Evolutionary conservation across 2,113 vertebrate species (phyloP).

Genomic region (Geococcyx californianus): DNA sequence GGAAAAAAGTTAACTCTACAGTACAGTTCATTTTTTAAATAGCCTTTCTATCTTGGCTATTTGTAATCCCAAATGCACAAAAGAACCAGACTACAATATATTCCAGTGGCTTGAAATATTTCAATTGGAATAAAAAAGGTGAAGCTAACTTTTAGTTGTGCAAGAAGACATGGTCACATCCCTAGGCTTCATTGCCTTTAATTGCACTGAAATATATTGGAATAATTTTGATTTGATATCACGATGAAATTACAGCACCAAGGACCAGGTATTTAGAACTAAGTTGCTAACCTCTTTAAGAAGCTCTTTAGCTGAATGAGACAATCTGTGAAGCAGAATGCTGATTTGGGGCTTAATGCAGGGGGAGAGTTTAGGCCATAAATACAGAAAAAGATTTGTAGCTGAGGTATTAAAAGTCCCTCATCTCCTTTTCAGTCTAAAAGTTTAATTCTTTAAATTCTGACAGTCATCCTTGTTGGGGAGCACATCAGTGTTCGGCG

Average conservation of each 20-base stretch:
- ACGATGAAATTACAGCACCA: not conserved
- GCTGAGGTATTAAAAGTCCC: not conserved
- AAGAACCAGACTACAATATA: slow-evolving; percentile 28
- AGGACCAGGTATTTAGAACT: not conserved
- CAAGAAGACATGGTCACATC: not conserved
- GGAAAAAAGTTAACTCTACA: not conserved
- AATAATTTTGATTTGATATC: not conserved
- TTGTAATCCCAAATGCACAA: slow-evolving; percentile 51
- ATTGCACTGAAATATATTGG: not conserved
- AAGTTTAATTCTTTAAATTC: not conserved
- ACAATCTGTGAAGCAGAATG: not conserved
- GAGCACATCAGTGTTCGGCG: not conserved
- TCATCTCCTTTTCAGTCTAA: not conserved
- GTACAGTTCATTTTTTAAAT: too few relatives aligned
- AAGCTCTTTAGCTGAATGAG: not conserved
- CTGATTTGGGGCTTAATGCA: not conserved
- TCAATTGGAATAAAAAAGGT: not conserved
- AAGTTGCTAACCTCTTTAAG: not conserved
- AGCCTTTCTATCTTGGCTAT: slow-evolving; percentile 37
- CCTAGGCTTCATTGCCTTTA: not conserved
- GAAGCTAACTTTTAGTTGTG: not conserved
- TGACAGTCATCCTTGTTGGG: not conserved
- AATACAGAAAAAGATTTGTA: not conserved
- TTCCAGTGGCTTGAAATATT: slow-evolving; percentile 60
- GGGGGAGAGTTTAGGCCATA: not conserved